A percentile compares a stretch with the other conserved stretches of the same genome.
Evolutionary conservation across 2,113 vertebrate species (phyloP).

Genomic region (Lepus europaeus): DNA sequence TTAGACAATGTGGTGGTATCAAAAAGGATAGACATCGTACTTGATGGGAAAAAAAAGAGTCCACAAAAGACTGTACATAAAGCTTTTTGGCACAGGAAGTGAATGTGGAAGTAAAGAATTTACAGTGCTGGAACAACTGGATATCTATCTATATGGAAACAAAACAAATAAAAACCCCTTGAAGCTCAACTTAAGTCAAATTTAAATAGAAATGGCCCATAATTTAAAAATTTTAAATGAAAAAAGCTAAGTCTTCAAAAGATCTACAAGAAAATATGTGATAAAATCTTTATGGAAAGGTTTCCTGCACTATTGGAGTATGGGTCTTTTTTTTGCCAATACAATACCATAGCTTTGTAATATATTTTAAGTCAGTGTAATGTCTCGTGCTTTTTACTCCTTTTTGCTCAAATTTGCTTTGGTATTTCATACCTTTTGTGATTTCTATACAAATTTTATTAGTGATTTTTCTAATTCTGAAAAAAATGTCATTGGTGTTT

Average conservation of each 20-base stretch:
- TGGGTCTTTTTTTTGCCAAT: too few relatives aligned
- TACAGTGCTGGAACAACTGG: neutral
- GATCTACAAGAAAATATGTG: constrained; percentile 28
- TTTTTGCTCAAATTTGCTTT: too few relatives aligned
- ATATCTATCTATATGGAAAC: neutral
- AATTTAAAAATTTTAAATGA: neutral
- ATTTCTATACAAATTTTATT: too few relatives aligned
- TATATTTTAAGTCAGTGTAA: too few relatives aligned
- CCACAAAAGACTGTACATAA: neutral
- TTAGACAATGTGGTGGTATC: neutral
- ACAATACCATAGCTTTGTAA: too few relatives aligned
- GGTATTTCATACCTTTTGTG: too few relatives aligned
- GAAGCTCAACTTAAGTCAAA: neutral
- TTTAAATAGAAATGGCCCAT: neutral
- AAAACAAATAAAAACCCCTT: neutral
- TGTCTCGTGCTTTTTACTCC: too few relatives aligned
- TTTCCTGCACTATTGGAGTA: neutral
- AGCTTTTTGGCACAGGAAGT: neutral
- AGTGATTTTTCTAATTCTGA: too few relatives aligned
- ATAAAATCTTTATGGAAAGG: neutral
- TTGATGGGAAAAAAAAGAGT: neutral
- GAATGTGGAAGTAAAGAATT: neutral
- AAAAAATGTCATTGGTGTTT: too few relatives aligned
- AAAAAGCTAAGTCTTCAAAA: constrained; percentile 6
- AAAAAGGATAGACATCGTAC: neutral